Conservation (phyloP, 35 echinoderm and acorn worm genomes). For the Ophiothrix spiculata region DNA sequence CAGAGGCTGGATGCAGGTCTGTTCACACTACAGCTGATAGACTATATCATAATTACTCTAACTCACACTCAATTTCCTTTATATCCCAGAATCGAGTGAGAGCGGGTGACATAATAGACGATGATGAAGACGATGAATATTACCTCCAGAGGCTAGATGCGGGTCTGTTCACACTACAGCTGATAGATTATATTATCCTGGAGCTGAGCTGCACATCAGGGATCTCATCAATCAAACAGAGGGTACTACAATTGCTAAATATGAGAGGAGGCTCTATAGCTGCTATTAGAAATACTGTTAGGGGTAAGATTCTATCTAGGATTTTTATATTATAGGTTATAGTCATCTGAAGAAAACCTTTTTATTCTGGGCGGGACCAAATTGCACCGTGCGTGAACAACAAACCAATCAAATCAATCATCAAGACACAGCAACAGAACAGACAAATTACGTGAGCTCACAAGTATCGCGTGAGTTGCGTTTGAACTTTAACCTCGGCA, state of each 20-base stretch:
- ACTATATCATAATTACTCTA: slow-evolving; percentile 93
- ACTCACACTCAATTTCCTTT: slow-evolving; percentile 13
- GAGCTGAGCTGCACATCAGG: slow-evolving; percentile 84
- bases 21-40: slow-evolving; percentile 87
- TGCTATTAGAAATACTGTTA: slow-evolving; percentile 74
- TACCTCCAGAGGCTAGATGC: slow-evolving; percentile 90
- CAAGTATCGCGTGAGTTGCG: too few relatives aligned
- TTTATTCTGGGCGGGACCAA: too few relatives aligned
- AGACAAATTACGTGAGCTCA: too few relatives aligned
- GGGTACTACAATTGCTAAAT: slow-evolving; percentile 85
- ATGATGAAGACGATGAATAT: slow-evolving; percentile 96
- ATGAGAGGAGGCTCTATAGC: slow-evolving; percentile 86
- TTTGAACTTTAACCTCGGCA: too few relatives aligned
- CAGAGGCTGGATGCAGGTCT: slow-evolving; percentile 87
- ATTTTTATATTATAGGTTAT: too few relatives aligned
- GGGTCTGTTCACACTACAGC: slow-evolving; percentile 86
- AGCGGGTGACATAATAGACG: slow-evolving; percentile 91
- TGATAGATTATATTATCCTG: slow-evolving; percentile 91
- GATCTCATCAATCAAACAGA: slow-evolving; percentile 60
- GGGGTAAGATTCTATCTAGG: too few relatives aligned
- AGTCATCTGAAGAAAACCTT: too few relatives aligned
- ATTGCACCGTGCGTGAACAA: too few relatives aligned
- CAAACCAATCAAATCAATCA: too few relatives aligned
- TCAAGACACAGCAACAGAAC: too few relatives aligned
- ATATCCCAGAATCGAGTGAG: slow-evolving; percentile 38